These are phyloP conservation scores for Poeciliopsis infans DNA, from an alignment of 2,797 vertebrate genomes.

Conservation along the genomic window DNA sequence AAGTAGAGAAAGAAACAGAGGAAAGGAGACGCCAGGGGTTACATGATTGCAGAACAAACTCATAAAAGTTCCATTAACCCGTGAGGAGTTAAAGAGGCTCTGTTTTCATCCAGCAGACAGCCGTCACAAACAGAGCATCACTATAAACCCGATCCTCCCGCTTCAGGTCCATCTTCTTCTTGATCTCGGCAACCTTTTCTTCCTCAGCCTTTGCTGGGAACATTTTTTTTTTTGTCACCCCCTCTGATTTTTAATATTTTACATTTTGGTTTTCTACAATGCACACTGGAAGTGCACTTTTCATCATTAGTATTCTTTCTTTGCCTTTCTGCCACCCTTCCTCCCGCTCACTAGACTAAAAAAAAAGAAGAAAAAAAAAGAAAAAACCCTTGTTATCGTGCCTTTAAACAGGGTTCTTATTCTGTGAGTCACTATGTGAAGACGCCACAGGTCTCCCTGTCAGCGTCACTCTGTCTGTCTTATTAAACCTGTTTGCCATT, in stretches of 20 bases:
- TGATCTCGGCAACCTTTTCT: conserved; percentile 48
- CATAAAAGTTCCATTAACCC: conserved; percentile 92
- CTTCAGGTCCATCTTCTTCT: conserved; percentile 55
- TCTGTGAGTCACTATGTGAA: conserved; percentile 76
- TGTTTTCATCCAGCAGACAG: conserved; percentile 99
- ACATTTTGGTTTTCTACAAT: not conserved
- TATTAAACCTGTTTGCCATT: conserved; percentile 59
- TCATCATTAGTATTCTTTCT: conserved; percentile 24
- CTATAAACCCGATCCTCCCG: conserved; percentile 89
- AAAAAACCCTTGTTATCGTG: conserved; percentile 38
- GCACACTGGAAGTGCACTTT: conserved; percentile 15
- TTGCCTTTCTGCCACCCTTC: conserved; percentile 15
- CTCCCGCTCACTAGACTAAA: conserved; percentile 37
- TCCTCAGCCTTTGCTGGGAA: conserved; percentile 15
- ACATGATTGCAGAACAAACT: conserved; percentile 97
- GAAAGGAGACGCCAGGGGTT: conserved; percentile 82
- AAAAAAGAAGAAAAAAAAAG: conserved; percentile 35
- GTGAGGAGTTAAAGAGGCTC: conserved; percentile 92
- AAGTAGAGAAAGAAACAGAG: conserved; percentile 53
- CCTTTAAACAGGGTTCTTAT: conserved; percentile 62
- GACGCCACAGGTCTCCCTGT: conserved; percentile 71
- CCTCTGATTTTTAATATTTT: conserved; percentile 7
- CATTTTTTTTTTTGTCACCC: not conserved
- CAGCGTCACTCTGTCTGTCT: conserved; percentile 69
- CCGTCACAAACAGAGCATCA: conserved; percentile 98